Conservation (phyloP, 2,113 vertebrate genomes). For the Bubo scandiacus region DNA sequence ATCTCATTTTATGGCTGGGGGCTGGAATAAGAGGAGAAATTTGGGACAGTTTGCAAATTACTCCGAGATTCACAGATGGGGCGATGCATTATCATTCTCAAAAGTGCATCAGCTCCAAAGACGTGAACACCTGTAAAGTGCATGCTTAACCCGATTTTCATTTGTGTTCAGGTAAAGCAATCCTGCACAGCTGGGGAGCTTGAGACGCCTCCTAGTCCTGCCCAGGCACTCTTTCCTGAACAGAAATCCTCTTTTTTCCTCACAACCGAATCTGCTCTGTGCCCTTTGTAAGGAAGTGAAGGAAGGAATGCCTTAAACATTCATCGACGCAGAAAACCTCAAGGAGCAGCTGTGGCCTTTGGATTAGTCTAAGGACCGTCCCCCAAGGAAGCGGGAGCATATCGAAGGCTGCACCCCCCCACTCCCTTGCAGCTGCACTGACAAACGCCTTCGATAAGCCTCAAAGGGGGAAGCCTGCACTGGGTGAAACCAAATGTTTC, state of each 20-base stretch:
- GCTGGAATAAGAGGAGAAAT: neutral
- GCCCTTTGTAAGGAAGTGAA: neutral
- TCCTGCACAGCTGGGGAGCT: neutral
- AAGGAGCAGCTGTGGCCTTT: too few species aligned
- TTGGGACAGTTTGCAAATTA: neutral
- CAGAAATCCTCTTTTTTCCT: neutral
- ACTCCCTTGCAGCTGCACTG: too few species aligned
- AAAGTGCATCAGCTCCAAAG: neutral
- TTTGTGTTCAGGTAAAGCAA: neutral
- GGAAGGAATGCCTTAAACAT: too few species aligned
- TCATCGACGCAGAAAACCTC: too few species aligned
- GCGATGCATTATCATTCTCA: fast-evolving
- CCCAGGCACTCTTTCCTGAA: neutral
- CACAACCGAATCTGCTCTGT: fast-evolving
- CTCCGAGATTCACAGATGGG: fast-evolving
- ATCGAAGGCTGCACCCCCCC: too few species aligned
- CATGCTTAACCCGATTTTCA: neutral
- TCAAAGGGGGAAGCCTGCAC: too few species aligned
- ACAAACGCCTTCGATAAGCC: too few species aligned
- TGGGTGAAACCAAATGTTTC: too few species aligned
- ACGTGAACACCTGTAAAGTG: fast-evolving
- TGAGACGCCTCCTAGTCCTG: fast-evolving
- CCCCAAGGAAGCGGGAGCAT: too few species aligned
- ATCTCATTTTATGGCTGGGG: neutral
- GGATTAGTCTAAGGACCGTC: too few species aligned